Evolutionary conservation across 2,113 vertebrate species (phyloP), one percentile per base, ranked within the genome.

Genomic region (Amphilophus citrinellus): DNA sequence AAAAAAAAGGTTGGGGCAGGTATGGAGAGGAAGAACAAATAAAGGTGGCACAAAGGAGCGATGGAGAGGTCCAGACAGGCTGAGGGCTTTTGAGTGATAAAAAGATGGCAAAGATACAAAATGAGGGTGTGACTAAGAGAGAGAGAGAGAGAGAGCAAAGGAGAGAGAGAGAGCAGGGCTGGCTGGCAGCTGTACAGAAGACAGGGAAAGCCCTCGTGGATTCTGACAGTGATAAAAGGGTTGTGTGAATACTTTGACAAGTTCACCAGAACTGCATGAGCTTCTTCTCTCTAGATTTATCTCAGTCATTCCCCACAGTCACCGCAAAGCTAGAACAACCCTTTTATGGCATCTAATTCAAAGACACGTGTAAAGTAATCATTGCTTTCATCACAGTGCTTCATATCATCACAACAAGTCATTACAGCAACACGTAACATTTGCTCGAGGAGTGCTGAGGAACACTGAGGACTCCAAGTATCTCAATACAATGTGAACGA

Each of bases 161-260:
- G 11, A 65, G 86, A 63, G 14, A 65, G 86, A 60, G 10, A 76
- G 84, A 79, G 60, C 10, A 0, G 6, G 66, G 27, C 39, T 27
- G 30, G 57, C 76, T 87, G 88, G 82, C n/a, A 5, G 68, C 86
- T 78, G 56, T 53, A 61, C 76, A 81, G 87, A 80, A 85, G 83
- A 88, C 80, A 68, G 61, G 88, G 82, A 81, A 84, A 91, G 83
- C 78, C 82, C 86, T 91, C 75, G 61, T 88, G 76, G 78, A 83
- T 78, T 83, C 66, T 86, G 91, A 91, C 92, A 79, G 62, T 91
- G 90, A 94, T 90, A 76, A 91, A 93, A 90, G 87, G 82, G 62
- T 90, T 89, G 71, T 91, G 82, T 56, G 30, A 89, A 83, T 82
- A 84, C 76, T 91, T 83, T 88, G 91, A 94, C 88, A 92, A 61